A percentile compares a stretch with the other conserved stretches of the same genome.
phyloP scores from a whole-genome alignment of 2,888 invertebrate genomes.

The Mesorhabditis belari region DNA sequence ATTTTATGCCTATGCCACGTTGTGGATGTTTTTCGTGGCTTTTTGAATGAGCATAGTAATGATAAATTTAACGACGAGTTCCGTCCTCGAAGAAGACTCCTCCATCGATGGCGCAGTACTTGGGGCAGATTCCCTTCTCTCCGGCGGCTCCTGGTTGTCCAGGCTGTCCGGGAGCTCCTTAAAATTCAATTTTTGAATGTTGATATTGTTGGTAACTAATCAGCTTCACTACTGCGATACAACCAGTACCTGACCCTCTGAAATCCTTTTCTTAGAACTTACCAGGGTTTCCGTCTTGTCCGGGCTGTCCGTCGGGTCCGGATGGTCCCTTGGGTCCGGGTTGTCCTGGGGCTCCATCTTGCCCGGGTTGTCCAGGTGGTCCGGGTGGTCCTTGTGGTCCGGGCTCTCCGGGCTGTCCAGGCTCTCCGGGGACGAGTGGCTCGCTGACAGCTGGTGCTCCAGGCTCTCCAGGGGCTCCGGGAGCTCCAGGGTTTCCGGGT shows the following conservation, averaged over 20 bases:
- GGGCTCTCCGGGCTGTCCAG: slow-evolving; percentile 23
- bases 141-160: slow-evolving; percentile 29
- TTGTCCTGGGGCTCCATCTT: slow-evolving; percentile 21
- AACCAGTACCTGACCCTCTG: too few relatives aligned
- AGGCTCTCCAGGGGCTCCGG: slow-evolving; percentile 26
- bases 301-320: slow-evolving; percentile 21
- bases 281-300: slow-evolving; percentile 17
- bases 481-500: slow-evolving; percentile 24
- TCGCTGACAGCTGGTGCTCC: slow-evolving; percentile 14
- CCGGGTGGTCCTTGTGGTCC: slow-evolving; percentile 27
- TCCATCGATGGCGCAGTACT: slow-evolving; percentile 38
- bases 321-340: slow-evolving; percentile 21
- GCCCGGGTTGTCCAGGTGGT: slow-evolving; percentile 25
- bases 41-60: background rate
- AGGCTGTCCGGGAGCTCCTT: slow-evolving; percentile 27
- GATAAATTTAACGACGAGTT: slow-evolving; percentile 9
- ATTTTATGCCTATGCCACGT: too few relatives aligned
- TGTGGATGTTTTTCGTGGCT: too few relatives aligned
- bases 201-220: too few relatives aligned
- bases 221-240: too few relatives aligned
- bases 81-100: slow-evolving; percentile 43
- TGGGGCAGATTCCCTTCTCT: slow-evolving; percentile 35
- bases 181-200: slow-evolving; percentile 1
- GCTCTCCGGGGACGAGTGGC: slow-evolving; percentile 27
- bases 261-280: too few relatives aligned